Evolutionary conservation across 2,113 vertebrate genomes (phyloP), one percentile per base, ranked within the genome.

Genomic region (Otis tarda): DNA sequence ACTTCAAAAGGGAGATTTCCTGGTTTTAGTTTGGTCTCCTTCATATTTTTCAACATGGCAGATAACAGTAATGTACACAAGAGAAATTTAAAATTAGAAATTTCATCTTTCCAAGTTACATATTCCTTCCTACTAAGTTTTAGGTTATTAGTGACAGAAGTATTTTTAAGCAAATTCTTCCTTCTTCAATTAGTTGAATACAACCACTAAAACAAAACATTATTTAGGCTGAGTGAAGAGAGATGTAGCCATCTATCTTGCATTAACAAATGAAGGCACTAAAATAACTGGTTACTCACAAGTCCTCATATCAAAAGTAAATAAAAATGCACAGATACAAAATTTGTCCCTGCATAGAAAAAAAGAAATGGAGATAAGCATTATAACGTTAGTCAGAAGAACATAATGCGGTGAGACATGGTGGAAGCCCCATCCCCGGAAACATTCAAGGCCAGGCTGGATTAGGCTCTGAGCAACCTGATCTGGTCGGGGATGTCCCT

Each of bases 191-290:
- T 73, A 73, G 70, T 73, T 77, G 31, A 93, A 83, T 27, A 64
- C 68, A 83, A 50, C n/a, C 63, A 90, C 55, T 81, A 78, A 96
- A 90, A 56, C 21, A 91, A 96, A 87, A 87, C 91, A 87, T 56
- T 95, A 73, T 87, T 89, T 88, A 87, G 37, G 28, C 52, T 63
- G 43, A 89, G 55, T 28, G 25, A 28, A 84, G 64, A 91, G 25
- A 94, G 69, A 78, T 56, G 27, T 22, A 79, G 35, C 18, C 45
- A 87, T 81, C 33, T 81, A 63, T 55, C 70, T 60, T 83, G 41
- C 35, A 83, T 31, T 30, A 88, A 33, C 5, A 89, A 59, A 47
- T 35, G 15, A 92, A 73, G 52, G 35, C 39, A 83, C 61, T 37
- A 61, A 49, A 65, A 39, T 22, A 93, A 61, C 7, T 23, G 24